Percentiles rank a stretch among this genome's conserved stretches.
phyloP scores from a whole-genome alignment of 1,140 invertebrate species.

The Vollenhovia emeryi region DNA sequence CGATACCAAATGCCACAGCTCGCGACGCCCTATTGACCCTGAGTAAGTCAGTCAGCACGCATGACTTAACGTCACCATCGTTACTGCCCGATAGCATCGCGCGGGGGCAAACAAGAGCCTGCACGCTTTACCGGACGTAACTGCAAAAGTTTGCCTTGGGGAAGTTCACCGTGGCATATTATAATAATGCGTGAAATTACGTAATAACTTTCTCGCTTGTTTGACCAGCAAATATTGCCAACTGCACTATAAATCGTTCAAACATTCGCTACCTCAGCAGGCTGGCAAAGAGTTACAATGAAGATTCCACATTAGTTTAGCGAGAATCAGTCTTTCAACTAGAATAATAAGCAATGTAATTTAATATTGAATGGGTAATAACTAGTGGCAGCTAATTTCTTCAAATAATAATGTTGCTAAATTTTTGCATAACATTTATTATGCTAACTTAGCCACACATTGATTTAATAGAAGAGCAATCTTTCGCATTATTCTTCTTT shows the following conservation, averaged over 20 bases:
- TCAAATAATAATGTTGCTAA: background rate
- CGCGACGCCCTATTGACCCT: constrained; percentile 51
- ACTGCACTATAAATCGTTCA: background rate
- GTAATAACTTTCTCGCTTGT: constrained; percentile 17
- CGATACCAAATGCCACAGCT: constrained; percentile 66
- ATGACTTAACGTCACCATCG: constrained; percentile 4
- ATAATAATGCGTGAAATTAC: constrained; percentile 29
- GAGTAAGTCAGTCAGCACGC: constrained; percentile 57
- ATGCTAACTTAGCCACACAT: no score
- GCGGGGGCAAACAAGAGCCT: background rate
- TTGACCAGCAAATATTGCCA: background rate
- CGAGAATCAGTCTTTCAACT: background rate
- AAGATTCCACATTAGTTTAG: background rate
- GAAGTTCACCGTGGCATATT: background rate
- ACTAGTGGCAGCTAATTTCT: background rate
- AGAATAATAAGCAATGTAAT: background rate
- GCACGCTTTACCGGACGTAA: constrained; percentile 9
- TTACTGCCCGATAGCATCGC: background rate
- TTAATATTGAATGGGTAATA: background rate
- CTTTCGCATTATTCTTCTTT: background rate
- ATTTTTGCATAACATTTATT: background rate
- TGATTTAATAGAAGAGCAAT: background rate
- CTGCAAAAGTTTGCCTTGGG: constrained; percentile 16
- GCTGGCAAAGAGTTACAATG: background rate
- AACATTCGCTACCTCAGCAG: background rate